Base-by-base conservation (phyloP, 2,113 vertebrate species). In the Thomomys bottae region DNA sequence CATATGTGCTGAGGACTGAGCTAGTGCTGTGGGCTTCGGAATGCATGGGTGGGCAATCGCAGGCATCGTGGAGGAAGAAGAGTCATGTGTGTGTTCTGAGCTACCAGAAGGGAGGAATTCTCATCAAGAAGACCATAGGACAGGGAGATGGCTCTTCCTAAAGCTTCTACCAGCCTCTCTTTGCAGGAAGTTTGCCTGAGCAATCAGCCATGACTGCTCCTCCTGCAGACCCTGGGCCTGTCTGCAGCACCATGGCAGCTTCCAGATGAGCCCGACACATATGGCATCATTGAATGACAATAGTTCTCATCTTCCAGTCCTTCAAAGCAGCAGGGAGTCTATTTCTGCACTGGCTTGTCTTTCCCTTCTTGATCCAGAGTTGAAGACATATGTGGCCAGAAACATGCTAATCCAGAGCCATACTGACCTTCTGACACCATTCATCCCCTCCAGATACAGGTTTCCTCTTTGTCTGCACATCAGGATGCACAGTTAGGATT, bases 381-480 rank as follows among this genome's bases (percentile, higher is more conserved):
- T 61, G 18, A 26, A 49, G 24, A 59, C 12, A 3, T 28, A 66
- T 11, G 2, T 0, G 9, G 30, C 72, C 59, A 64, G 32, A 63
- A 54, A 45, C 2, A 20, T 49, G 57, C 45, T 20, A 63, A 15
- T 28, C 66, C 34, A 20, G 45, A 11, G 17, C 38, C 40, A 23
- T 15, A 12, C 42, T 3, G 24, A 14, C 66, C 34, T 63, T 72
- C 87, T 34, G 23, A 32, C 3, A 14, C 8, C 18, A 15, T 6
- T 9, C 9, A 7, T 17, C 1, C 28, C 10, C 3, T 42, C n/a
- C n/a, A 0, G 3, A 54, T 49, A 8, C 18, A 66, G n/a, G 73
- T 23, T 38, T 23, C 5, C 2, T 84, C 32, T 9, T 28, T 26
- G 38, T 38, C 17, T 34, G 20, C 11, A 57, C 0, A 0, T 28